phyloP scores from a whole-genome alignment of 1,140 invertebrate species.

The Goniozus legneri region DNA sequence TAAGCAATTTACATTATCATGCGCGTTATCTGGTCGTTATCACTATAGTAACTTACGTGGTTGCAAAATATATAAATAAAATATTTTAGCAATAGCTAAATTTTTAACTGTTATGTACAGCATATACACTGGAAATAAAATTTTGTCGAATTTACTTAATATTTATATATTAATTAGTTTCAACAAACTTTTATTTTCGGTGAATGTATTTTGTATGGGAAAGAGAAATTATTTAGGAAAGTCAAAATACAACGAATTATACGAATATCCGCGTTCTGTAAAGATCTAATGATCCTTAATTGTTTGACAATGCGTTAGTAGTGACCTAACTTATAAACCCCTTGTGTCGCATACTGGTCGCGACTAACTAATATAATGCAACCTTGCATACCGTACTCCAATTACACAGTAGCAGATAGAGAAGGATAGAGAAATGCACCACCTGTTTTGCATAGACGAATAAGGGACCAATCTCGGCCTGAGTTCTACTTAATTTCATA shows the following conservation, averaged over 20 bases:
- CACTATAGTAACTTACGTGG: too few relatives aligned
- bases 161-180: too few relatives aligned
- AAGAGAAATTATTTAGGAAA: too few relatives aligned
- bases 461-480: constrained; percentile 43
- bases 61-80: too few relatives aligned
- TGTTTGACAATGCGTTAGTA: constrained; percentile 47
- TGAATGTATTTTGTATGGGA: too few relatives aligned
- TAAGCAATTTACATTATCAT: too few relatives aligned
- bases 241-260: neutral
- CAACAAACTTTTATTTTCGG: too few relatives aligned
- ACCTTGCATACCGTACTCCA: constrained; percentile 47
- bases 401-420: constrained; percentile 26
- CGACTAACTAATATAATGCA: constrained; percentile 50
- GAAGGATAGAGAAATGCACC: constrained; percentile 23
- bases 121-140: too few relatives aligned
- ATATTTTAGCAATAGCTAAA: too few relatives aligned
- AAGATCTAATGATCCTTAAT: constrained; percentile 45
- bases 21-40: too few relatives aligned
- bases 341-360: constrained; percentile 32
- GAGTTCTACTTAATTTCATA: constrained; percentile 35
- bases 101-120: too few relatives aligned
- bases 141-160: too few relatives aligned
- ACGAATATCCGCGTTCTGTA: neutral
- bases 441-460: constrained; percentile 47
- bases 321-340: constrained; percentile 45